Evolutionary conservation across 37 sponge, comb jelly and placozoan genomes (phyloP), one percentile per base, ranked within the genome.

Genomic region (Oopsacas minuta): DNA sequence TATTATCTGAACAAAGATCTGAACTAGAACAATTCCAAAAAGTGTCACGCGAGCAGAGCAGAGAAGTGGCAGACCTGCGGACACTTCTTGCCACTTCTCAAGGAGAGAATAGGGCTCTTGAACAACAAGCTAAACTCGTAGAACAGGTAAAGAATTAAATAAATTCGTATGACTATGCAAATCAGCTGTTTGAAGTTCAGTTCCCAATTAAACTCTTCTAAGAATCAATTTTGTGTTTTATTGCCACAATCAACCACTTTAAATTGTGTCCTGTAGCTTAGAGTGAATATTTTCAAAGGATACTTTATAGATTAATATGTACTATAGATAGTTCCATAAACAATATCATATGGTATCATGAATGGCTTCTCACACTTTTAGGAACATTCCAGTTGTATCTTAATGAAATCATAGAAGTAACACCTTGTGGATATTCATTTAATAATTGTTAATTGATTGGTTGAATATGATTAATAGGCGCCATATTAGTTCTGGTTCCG

Each of bases 141-240:
- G 75, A 61, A 34, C 75, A 61, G 75, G 75, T 61, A 61, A n/a
- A 25, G n/a, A n/a, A n/a, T n/a, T n/a, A n/a, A n/a, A n/a, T n/a
- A n/a, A n/a, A n/a, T n/a, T n/a, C n/a, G n/a, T n/a, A n/a, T n/a
- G n/a, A n/a, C n/a, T n/a, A n/a, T n/a, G n/a, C n/a, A n/a, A n/a
- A n/a, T n/a, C n/a, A n/a, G n/a, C n/a, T 46, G 51, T 46, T 17
- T 46, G 51, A 46, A 17, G 17, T 46, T 17, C 17, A 17, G 17
- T 46, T 22, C 17, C 51, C 17, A 46, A 46, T 46, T 22, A 17
- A 22, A 46, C 12, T 46, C 12, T 22, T 17, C 17, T 46, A 22
- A 22, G 12, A 46, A 46, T 22, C 51, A 46, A 46, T 46, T 12
- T 46, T 46, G 12, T 46, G 51, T 17, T 17, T 22, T 46, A 46